Evolutionary conservation across 2,888 invertebrate genomes (phyloP), one percentile per base, ranked within the genome.

Genomic region (Cryptosula pallasiana): DNA sequence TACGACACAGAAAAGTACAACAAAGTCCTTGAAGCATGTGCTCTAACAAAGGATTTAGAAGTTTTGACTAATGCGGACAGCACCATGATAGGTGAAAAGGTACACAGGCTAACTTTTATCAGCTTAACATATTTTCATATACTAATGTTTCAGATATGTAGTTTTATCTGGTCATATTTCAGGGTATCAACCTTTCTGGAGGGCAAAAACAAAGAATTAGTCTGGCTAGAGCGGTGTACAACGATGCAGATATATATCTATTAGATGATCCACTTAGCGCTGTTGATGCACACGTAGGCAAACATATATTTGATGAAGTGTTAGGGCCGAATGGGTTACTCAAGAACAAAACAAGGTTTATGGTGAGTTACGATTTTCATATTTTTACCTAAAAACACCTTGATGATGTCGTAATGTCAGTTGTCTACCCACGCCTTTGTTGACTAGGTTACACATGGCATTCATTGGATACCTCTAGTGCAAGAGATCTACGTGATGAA

Each of bases 251-350:
- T 73, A 78, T 95, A 75, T 96, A 95, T 85, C 90, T 95, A 81
- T 87, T 99, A 79, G 98, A 99, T 82, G 98, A 99, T 88, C 97
- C 98, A 1, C 82, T 89, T 69, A 94, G 94, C 82, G 97, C 97
- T 1, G 97, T 98, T 0, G 98, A 98, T 85, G 91, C 94, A 35
- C 97, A 98, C 83, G 97, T 98, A 1, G 97, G 97, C 20, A 95
- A 95, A 86, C 96, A 97, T 83, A 94, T 98, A 79, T 99, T 98
- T 82, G 93, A 97, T 76, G 89, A 94, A 84, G 94, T 94, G 32
- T 90, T 98, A 74, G 94, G 95, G 35, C 91, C 92, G 0, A 88
- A 87, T 9, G 88, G 88, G 16, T 54, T 87, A 0, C 79, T 88
- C 1, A 78, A 80, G 71, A 77, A 83, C 54, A 88, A 87, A 80